Evolutionary conservation across 92 coral and sea anemone species (phyloP), one percentile per base, ranked within the genome.

Genomic region (Epizoanthus fatuus): DNA sequence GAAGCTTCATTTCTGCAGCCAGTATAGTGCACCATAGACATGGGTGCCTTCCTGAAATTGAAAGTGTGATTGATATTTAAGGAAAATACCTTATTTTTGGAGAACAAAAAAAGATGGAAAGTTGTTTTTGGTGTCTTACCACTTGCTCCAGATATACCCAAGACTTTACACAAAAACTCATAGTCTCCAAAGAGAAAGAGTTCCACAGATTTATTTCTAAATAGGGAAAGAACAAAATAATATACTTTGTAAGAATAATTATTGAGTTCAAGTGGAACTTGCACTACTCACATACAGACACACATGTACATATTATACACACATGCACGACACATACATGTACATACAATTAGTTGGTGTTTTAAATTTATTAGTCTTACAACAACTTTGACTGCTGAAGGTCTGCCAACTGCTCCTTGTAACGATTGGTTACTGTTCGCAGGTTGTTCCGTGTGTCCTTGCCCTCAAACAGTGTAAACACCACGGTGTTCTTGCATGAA

Each of bases 381-480:
- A 44, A 38, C 38, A 19, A 15, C 52, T 40, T 5, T 3, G 45
- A 3, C 45, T 40, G 45, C 45, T 40, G 4, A 14, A 74, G 80
- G 7, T 45, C 80, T 54, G 16, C 54, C 29, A 74, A 32, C 6
- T 47, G 13, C 12, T 45, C 80, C 12, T 53, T 58, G 12, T 74
- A 58, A 5, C 19, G 80, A 40, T 25, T 38, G 52, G 52, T 53
- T 2, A 72, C 80, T 2, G 62, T 44, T 5, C 20, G 22, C 9
- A 74, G 63, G 54, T 49, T 74, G 80, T 74, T 74, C 10, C 66
- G n/a, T 53, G 80, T 74, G 63, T 74, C 80, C 35, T 74, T 74
- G n/a, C 17, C 80, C 15, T 74, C 80, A 45, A 13, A 74, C 12
- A 49, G 44, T 52, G n/a, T 19, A 44, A 73, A 73, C 25, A 74